These are phyloP conservation scores for Agriopis leucophaearia DNA, from an alignment of 2,888 invertebrate species.

Conservation along the genomic window DNA sequence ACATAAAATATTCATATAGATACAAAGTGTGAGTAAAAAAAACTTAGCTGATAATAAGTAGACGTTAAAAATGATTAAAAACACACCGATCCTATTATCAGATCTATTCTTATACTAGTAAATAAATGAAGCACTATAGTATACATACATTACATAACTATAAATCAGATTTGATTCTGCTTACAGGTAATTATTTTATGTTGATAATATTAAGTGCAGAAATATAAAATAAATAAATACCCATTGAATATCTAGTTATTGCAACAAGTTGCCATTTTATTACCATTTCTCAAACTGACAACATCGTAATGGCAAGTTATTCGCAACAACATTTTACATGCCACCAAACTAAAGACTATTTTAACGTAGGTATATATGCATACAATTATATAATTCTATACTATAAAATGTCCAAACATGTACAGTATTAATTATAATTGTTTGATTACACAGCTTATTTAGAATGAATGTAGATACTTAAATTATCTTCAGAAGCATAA, in stretches of 20 bases:
- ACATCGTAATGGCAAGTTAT: slow-evolving; percentile 77
- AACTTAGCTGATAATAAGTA: slow-evolving; percentile 14
- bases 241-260: slow-evolving; percentile 64
- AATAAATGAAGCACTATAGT: background rate
- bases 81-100: background rate
- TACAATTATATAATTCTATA: slow-evolving; percentile 16
- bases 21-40: slow-evolving; percentile 5
- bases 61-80: slow-evolving; percentile 8
- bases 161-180: slow-evolving; percentile 3
- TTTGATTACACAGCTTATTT: slow-evolving; percentile 30
- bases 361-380: slow-evolving; percentile 5
- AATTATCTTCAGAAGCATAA: slow-evolving; percentile 21
- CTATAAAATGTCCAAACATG: slow-evolving; percentile 31
- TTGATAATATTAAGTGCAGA: slow-evolving; percentile 21
- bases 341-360: slow-evolving; percentile 54
- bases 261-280: slow-evolving; percentile 81
- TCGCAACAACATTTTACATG: slow-evolving; percentile 68
- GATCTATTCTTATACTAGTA: background rate
- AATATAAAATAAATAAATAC: slow-evolving; percentile 62
- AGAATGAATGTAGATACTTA: slow-evolving; percentile 19
- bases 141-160: background rate
- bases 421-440: slow-evolving; percentile 29
- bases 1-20: background rate
- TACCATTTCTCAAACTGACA: slow-evolving; percentile 26
- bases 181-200: background rate